Evolutionary conservation across 2,113 vertebrate species (phyloP).

Genomic region (Pardalotus punctatus): DNA sequence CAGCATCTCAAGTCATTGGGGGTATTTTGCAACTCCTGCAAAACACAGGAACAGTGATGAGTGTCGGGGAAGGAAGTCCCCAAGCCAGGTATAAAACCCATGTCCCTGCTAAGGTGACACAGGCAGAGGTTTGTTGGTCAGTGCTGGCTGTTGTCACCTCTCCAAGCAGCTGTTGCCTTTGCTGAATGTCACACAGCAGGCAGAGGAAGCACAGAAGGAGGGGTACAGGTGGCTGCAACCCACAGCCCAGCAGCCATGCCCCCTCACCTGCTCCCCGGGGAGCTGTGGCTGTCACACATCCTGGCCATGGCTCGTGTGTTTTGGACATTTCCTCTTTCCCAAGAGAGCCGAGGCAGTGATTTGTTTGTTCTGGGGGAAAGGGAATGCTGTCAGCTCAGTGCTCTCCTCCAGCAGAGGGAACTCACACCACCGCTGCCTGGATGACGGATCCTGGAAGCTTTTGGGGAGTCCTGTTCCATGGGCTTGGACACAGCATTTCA

Average conservation of each 20-base stretch:
- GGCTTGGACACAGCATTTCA: neutral
- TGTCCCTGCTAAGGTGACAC: neutral
- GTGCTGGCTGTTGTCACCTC: neutral
- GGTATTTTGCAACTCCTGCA: neutral
- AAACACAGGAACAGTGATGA: neutral
- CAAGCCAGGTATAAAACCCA: accelerated
- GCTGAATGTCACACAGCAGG: neutral
- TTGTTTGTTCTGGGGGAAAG: neutral
- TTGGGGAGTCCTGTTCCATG: accelerated
- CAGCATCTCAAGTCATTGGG: neutral
- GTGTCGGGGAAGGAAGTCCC: neutral
- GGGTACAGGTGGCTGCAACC: neutral
- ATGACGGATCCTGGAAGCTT: neutral
- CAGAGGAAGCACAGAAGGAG: neutral
- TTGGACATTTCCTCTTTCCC: neutral
- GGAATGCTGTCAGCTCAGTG: neutral
- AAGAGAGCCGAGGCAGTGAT: neutral
- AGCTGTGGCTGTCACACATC: neutral
- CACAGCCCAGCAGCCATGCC: neutral
- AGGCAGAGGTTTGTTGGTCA: neutral
- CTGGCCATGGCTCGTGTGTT: accelerated
- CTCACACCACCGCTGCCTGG: accelerated
- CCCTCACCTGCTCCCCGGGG: neutral
- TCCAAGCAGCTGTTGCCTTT: neutral
- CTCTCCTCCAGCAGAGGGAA: neutral